Evolutionary conservation across 2,113 vertebrate genomes (phyloP).

Genomic region (Galeopterus variegatus): DNA sequence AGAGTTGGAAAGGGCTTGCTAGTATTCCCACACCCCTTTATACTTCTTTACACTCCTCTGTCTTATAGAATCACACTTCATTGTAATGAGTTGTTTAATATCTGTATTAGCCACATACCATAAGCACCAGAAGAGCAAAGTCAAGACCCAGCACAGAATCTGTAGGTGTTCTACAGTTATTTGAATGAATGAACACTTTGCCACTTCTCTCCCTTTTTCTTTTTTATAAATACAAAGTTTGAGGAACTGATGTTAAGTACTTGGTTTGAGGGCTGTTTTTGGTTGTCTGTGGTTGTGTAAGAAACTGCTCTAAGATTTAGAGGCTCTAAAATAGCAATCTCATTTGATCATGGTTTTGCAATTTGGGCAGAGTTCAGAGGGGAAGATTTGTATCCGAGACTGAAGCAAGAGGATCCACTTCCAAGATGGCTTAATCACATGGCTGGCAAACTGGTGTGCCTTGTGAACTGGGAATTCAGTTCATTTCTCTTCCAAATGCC

Average conservation of each 20-base stretch:
- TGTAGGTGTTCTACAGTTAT: not conserved
- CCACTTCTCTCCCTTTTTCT: not conserved
- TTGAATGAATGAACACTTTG: not conserved
- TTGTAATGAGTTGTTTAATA: not conserved
- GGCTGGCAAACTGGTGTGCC: too few species aligned
- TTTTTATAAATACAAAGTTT: slow-evolving; percentile 43
- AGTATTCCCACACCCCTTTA: not conserved
- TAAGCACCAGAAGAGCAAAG: not conserved
- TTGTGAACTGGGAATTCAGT: not conserved
- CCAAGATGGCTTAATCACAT: not conserved
- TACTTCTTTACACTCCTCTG: not conserved
- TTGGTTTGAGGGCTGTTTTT: not conserved
- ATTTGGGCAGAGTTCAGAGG: not conserved
- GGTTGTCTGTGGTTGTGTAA: not conserved
- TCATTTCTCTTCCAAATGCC: not conserved
- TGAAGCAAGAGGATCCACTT: not conserved
- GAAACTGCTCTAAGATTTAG: slow-evolving; percentile 17
- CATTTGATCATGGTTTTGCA: not conserved
- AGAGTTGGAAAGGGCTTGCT: not conserved
- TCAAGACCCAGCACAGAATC: not conserved
- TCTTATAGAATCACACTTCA: not conserved
- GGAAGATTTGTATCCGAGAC: not conserved
- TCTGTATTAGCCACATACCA: not conserved
- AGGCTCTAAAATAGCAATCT: not conserved
- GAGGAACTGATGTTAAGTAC: slow-evolving; percentile 27